Evolutionary conservation across 2,888 invertebrate genomes (phyloP).

Genomic region (Sarcophaga subvicina): DNA sequence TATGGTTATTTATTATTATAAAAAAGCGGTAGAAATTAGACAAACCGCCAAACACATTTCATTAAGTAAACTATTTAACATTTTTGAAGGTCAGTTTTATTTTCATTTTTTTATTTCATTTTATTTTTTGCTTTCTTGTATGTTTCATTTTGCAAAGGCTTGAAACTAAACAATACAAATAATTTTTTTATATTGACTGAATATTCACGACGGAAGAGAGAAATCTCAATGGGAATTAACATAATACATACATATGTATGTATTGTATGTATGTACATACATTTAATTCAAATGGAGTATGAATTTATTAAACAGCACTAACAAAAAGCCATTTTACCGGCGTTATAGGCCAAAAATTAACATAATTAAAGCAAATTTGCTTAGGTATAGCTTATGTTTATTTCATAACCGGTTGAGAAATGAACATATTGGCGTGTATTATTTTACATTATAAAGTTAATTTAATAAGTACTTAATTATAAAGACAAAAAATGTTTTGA

Average conservation of each 20-base stretch:
- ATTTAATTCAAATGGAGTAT: neutral
- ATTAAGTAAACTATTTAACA: constrained; percentile 28
- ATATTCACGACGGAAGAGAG: constrained; percentile 6
- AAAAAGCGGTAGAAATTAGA: constrained; percentile 4
- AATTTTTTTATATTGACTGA: neutral
- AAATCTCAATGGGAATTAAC: constrained; percentile 1
- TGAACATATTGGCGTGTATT: too few species aligned
- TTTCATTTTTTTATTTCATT: constrained; percentile 29
- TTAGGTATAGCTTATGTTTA: neutral
- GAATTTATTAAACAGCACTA: neutral
- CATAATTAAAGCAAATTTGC: neutral
- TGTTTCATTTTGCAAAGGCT: neutral
- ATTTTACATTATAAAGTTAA: neutral
- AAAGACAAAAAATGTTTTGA: too few species aligned
- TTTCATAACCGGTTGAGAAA: neutral
- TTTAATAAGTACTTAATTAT: too few species aligned
- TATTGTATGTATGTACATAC: too few species aligned
- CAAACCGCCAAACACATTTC: constrained; percentile 11
- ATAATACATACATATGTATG: neutral
- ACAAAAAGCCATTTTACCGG: neutral
- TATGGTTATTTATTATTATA: constrained; percentile 51
- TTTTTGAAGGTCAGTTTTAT: constrained; percentile 56
- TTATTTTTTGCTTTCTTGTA: constrained; percentile 14
- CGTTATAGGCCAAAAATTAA: constrained; percentile 15
- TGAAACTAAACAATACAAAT: neutral